These are phyloP conservation scores for Drosophila neotestacea DNA, from an alignment of 2,888 invertebrate genomes.

Conservation along the genomic window DNA sequence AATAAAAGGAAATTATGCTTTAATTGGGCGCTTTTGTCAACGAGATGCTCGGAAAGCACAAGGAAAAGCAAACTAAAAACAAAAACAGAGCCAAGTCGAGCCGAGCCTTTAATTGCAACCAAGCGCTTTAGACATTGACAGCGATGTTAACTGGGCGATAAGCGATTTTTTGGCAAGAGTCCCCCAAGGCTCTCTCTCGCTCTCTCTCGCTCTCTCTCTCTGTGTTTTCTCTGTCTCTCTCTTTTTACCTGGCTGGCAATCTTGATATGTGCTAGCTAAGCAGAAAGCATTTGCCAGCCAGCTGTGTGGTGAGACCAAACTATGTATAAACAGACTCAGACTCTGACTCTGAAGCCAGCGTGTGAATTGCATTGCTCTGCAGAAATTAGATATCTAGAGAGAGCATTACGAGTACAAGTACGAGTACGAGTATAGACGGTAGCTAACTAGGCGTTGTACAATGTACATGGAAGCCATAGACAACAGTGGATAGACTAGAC, in stretches of 20 bases:
- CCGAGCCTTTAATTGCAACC: slow-evolving; percentile 61
- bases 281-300: slow-evolving; percentile 39
- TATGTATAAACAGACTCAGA: not conserved
- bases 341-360: slow-evolving; percentile 35
- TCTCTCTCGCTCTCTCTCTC: slow-evolving; percentile 21
- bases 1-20: slow-evolving; percentile 74
- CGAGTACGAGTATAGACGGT: slow-evolving; percentile 10
- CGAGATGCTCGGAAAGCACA: slow-evolving; percentile 8
- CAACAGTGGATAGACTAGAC: slow-evolving; percentile 12
- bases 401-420: slow-evolving; percentile 28
- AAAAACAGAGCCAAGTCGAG: not conserved
- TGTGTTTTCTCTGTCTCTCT: slow-evolving; percentile 6
- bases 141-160: slow-evolving; percentile 54
- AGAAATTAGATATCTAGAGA: slow-evolving; percentile 65
- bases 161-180: slow-evolving; percentile 43
- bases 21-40: slow-evolving; percentile 80
- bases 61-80: not conserved
- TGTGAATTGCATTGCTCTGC: slow-evolving; percentile 65
- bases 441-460: slow-evolving; percentile 54
- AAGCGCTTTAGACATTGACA: slow-evolving; percentile 41
- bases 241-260: slow-evolving; percentile 26
- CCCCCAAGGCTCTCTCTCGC: slow-evolving; percentile 15
- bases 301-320: slow-evolving; percentile 5
- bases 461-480: slow-evolving; percentile 54
- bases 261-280: slow-evolving; percentile 53